Percentiles rank a stretch among this genome's conserved stretches.
Conservation (phyloP, 1,140 invertebrate genomes). For the Danaus melanippus region DNA sequence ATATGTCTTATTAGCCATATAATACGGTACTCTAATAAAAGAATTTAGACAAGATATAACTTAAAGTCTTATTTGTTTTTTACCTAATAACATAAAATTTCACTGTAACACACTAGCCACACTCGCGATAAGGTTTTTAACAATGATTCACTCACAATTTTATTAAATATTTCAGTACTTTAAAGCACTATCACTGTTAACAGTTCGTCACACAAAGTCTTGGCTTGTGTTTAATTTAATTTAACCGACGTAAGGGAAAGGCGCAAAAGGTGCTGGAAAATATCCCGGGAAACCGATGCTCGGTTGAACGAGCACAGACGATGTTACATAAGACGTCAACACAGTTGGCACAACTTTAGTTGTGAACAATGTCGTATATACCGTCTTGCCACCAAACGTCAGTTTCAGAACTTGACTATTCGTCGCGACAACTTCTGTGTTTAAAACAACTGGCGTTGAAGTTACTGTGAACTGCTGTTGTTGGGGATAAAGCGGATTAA, state of each 20-base stretch:
- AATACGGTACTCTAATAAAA: no score
- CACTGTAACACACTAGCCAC: conserved; percentile 4
- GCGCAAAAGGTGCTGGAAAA: conserved; percentile 82
- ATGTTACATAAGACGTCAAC: conserved; percentile 85
- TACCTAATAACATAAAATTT: no score
- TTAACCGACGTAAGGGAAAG: conserved; percentile 83
- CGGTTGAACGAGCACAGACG: conserved; percentile 81
- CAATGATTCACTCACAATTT: conserved; percentile 19
- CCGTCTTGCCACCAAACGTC: conserved; percentile 90
- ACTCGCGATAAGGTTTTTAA: conserved; percentile 49
- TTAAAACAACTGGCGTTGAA: conserved; percentile 85
- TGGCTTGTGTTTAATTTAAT: conserved; percentile 18
- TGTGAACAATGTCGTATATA: conserved; percentile 88
- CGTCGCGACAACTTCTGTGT: conserved; percentile 84
- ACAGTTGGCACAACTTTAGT: conserved; percentile 88
- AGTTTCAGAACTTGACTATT: conserved; percentile 87
- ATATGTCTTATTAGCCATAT: no score
- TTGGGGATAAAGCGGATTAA: conserved; percentile 73
- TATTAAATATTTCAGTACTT: conserved; percentile 30
- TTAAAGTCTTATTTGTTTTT: no score
- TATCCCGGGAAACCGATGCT: conserved; percentile 78
- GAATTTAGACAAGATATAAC: no score
- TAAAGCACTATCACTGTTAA: conserved; percentile 8
- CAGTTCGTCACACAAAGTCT: no score
- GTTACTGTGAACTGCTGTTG: conserved; percentile 81